phyloP scores from a whole-genome alignment of 2,888 invertebrate genomes.

The Tiphia femorata region DNA sequence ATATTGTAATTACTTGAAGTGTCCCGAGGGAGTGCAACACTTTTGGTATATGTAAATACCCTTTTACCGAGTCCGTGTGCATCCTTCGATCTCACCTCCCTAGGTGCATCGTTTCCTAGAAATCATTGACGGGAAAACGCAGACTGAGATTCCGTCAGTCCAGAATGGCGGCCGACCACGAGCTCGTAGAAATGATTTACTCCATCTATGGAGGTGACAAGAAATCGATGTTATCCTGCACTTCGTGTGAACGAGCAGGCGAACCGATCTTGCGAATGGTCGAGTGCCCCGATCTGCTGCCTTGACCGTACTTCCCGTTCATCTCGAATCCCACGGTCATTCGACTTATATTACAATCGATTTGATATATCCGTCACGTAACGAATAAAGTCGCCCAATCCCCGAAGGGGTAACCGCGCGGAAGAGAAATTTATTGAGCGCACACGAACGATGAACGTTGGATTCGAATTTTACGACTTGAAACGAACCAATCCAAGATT shows the following conservation, averaged over 20 bases:
- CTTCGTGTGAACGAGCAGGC: not conserved
- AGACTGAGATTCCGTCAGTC: not conserved
- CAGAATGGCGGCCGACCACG: not conserved
- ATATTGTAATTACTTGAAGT: too few relatives aligned
- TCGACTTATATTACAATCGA: not conserved
- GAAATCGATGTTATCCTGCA: conserved; percentile 22
- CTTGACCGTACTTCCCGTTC: not conserved
- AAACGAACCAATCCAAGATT: too few relatives aligned
- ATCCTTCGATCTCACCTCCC: too few relatives aligned
- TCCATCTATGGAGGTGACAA: conserved; percentile 1
- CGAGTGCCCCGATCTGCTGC: conserved; percentile 12
- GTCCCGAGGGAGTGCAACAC: too few relatives aligned
- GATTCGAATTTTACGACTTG: not conserved
- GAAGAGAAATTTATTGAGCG: not conserved
- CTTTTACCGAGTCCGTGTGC: too few relatives aligned
- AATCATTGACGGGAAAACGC: conserved; percentile 2
- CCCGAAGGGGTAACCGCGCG: not conserved
- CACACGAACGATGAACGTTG: not conserved
- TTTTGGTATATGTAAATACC: too few relatives aligned
- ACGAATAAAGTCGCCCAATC: not conserved
- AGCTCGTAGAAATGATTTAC: conserved; percentile 3
- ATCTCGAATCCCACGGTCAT: not conserved
- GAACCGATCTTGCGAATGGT: conserved; percentile 8
- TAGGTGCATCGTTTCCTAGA: conserved; percentile 16
- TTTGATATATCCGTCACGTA: not conserved